A percentile compares a stretch with the other conserved stretches of the same genome.
These are phyloP conservation scores for Hermetia illucens DNA, from an alignment of 1,140 invertebrate species.

Conservation along the genomic window DNA sequence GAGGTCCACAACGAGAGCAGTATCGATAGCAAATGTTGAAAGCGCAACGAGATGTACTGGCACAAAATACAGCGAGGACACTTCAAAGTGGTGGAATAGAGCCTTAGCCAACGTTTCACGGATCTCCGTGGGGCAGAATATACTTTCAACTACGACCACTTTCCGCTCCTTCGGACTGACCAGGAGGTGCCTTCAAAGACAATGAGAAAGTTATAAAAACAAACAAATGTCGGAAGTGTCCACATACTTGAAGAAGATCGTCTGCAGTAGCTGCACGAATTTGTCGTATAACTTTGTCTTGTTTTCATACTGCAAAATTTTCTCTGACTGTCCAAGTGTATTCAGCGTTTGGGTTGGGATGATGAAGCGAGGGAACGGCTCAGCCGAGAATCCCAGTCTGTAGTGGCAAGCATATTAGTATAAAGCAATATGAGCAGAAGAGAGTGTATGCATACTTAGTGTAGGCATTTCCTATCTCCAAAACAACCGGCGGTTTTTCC, in stretches of 20 bases:
- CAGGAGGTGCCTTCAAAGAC: constrained; percentile 54
- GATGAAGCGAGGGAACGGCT: constrained; percentile 74
- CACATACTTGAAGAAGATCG: constrained; percentile 72
- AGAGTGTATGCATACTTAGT: constrained; percentile 60
- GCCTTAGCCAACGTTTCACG: constrained; percentile 81
- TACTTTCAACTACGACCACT: constrained; percentile 81
- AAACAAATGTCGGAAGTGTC: neutral
- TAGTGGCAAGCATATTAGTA: too few relatives aligned
- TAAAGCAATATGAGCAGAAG: constrained; percentile 7
- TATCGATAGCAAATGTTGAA: constrained; percentile 58
- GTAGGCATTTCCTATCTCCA: constrained; percentile 84
- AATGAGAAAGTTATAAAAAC: constrained; percentile 1
- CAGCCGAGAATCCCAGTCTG: constrained; percentile 85
- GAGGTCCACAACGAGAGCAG: constrained; percentile 71
- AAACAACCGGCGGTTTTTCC: constrained; percentile 76
- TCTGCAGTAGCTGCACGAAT: constrained; percentile 78
- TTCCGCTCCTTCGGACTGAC: constrained; percentile 86
- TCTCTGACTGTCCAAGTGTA: constrained; percentile 42
- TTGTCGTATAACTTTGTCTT: constrained; percentile 70
- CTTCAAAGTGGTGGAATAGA: constrained; percentile 85
- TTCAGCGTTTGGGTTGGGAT: constrained; percentile 62
- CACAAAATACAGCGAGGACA: constrained; percentile 52
- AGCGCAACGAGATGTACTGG: constrained; percentile 69
- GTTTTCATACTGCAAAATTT: constrained; percentile 55
- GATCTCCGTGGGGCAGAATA: constrained; percentile 66